Evolutionary conservation across 2,888 invertebrate species (phyloP), one percentile per base, ranked within the genome.

Genomic region (Chrysotoxum bicinctum): DNA sequence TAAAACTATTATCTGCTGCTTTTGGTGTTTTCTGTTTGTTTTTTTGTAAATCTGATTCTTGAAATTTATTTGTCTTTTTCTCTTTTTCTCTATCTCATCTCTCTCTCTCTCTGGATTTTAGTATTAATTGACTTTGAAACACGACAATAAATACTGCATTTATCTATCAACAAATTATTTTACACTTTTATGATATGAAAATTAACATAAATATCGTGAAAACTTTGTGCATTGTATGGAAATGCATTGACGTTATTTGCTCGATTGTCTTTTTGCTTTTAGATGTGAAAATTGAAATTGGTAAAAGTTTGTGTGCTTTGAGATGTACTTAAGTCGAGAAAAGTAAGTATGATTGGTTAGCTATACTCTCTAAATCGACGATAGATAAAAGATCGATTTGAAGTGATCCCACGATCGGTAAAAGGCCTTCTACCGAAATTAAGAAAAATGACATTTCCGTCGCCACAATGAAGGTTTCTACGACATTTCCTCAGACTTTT

Each of bases 91-190:
- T 64, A 6, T 64, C 26, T 64, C 10, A 19, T 16, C 14, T 62
- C n/a, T n/a, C n/a, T n/a, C n/a, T n/a, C 40, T 64, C 10, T 66
- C n/a, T 66, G 35, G 23, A 48, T 50, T 48, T 66, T 9, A 32
- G 9, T 21, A 62, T n/a, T 35, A 37, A 10, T 40, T 30, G 40
- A 60, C 62, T 45, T 37, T 23, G 32, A 60, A 62, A 64, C 66
- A 50, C 72, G 23, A 50, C 35, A 35, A 30, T 52, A 45, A 60
- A 45, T 52, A 78, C 60, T 73, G 73, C 78, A 74, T 64, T 66
- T 30, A 32, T 48, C 32, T 56, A 14, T 64, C 21, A 58, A 35
- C 32, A 50, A 26, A 14, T 7, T 16, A 21, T 21, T 21, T 1
- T 1, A 43, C n/a, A 32, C 14, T 64, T 19, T 48, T 32, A 30